Evolutionary conservation across 2,797 vertebrate genomes (phyloP), one percentile per base, ranked within the genome.

Genomic region (Danionella dracula): DNA sequence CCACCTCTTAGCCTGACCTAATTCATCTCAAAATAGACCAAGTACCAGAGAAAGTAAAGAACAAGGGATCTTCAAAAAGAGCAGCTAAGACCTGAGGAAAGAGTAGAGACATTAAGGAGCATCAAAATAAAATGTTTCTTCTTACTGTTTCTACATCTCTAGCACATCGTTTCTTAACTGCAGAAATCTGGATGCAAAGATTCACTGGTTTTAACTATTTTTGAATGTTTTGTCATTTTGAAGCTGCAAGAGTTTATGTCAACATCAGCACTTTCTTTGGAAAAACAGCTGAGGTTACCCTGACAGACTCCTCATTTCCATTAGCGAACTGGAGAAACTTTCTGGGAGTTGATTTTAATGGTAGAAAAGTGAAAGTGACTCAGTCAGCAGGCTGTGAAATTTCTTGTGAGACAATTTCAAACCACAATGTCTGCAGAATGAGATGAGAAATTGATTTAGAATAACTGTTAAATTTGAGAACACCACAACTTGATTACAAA

Each of bases 241-340:
- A 64, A 37, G 17, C 46, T 68, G 55, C 90, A 90, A 91, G 88
- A 88, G 84, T 91, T 94, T 94, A 93, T 89, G 88, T 87, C 91
- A 86, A 73, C 90, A 90, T 93, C 92, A 93, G 82, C 87, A 82
- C 89, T 91, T 87, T 92, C 81, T 83, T 86, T 82, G 85, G 88
- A 90, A 89, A 91, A 84, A 93, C 92, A 90, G 93, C 86, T 90
- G 89, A 93, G 90, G 85, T 87, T 90, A 91, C 87, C 85, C 86
- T 88, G 70, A 83, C 83, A 87, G 77, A 82, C 84, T 86, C 81
- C 71, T 62, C 82, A 88, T 78, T 85, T 86, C 89, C 89, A 87
- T 87, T 89, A 83, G 82, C 77, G 77, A 88, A 86, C 76, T 84
- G 84, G 75, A 82, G 84, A 74, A 78, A 86, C 85, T 86, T 92